Conservation (phyloP, 2,888 invertebrate genomes). For the Odontomyia ornata region DNA sequence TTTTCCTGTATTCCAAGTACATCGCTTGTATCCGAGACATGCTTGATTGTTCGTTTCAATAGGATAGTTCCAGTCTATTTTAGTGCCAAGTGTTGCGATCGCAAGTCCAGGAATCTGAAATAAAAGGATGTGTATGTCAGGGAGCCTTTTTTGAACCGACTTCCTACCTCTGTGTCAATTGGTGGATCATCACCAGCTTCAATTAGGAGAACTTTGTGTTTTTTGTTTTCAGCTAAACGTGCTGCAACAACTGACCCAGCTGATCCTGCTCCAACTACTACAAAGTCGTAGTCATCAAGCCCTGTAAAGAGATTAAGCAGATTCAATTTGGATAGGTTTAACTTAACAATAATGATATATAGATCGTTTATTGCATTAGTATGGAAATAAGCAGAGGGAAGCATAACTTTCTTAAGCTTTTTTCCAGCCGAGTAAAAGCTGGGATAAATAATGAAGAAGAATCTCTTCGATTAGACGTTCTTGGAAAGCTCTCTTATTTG, state of each 20-base stretch:
- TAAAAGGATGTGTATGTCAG: too few species aligned
- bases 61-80: constrained; percentile 55
- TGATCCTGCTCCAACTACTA: constrained; percentile 85
- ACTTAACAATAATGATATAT: too few species aligned
- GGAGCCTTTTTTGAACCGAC: background rate
- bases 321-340: too few species aligned
- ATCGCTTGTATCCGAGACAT: constrained; percentile 56
- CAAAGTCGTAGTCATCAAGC: constrained; percentile 80
- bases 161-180: constrained; percentile 64
- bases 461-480: too few species aligned
- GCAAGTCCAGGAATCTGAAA: too few species aligned
- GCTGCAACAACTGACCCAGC: constrained; percentile 71
- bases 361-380: too few species aligned
- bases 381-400: too few species aligned
- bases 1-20: constrained; percentile 70
- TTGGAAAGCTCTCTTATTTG: too few species aligned
- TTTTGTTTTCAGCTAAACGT: constrained; percentile 62
- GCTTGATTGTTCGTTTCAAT: constrained; percentile 55
- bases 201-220: constrained; percentile 65
- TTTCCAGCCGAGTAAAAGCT: too few species aligned
- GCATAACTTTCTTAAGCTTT: too few species aligned
- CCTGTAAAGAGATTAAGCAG: constrained; percentile 55
- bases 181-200: constrained; percentile 67
- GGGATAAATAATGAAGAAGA: too few species aligned
- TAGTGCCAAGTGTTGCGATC: constrained; percentile 43